Evolutionary conservation across 2,888 invertebrate genomes (phyloP), one percentile per base, ranked within the genome.

Genomic region (Rhagium mordax): DNA sequence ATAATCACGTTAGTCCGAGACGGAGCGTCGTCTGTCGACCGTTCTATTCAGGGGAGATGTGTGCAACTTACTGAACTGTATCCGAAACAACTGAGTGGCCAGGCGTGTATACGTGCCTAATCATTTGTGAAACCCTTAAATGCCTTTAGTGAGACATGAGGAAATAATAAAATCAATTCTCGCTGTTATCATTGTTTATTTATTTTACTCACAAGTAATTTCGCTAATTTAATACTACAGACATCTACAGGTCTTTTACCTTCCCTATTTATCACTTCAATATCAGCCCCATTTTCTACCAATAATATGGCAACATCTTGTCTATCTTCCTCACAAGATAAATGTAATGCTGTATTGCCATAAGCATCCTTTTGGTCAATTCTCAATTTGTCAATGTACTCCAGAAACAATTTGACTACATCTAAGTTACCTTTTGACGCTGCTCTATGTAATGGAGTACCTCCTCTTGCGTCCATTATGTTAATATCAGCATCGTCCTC

Each of bases 291-390:
- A 81, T 91, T 89, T 76, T 90, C 88, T 0, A 93, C 90, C 71
- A 96, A 88, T 79, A 94, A 85, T 81, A 91, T 89, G 6, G 94
- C 93, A 78, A 91, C 92, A 72, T 92, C 91, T 78, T 91, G 90
- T 77, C 94, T 89, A 79, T 93, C 92, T 87, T 96, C 96, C 86
- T 96, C 95, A 88, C 95, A 95, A 2, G 95, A 94, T 75, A 95
- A 89, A 87, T 96, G 95, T 91, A 96, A 87, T 51, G 96, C 91
- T 18, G 95, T 93, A 84, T 94, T 94, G 27, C 95, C 95, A 81
- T 93, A 93, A 47, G 88, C 88, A 87, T 96, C 96, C 81, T 88
- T 89, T 21, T 88, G 82, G 86, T 95, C 89, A 16, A 93, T 86
- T 78, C 90, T 88, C 15, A 90, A 78, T 13, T 89, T 85, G 29